Evolutionary conservation across 2,113 vertebrate species (phyloP), one percentile per base, ranked within the genome.

Genomic region (Pachycephala philippinensis): DNA sequence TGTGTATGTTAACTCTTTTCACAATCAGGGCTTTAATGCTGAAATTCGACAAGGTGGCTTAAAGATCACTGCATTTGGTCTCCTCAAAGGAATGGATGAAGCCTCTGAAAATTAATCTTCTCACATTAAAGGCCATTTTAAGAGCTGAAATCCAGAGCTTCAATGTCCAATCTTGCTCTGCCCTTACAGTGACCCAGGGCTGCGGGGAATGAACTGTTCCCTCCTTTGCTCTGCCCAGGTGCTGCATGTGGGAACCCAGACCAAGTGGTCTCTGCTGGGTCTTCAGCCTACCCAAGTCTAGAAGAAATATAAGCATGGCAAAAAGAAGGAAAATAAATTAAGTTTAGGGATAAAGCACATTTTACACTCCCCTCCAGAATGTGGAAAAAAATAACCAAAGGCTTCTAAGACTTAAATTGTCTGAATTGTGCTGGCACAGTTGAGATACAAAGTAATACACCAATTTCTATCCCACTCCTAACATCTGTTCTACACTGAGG

Each of bases 241-340:
- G 23, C 52, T 42, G 5, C 39, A 13, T 1, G 5, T 13, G 28
- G 21, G n/a, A 80, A 39, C 7, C 1, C 1, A 50, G 7, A 59
- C 17, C 37, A 40, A 49, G 37, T 0, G 7, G 20, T 28, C 30
- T 78, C 81, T 63, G 21, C 33, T 47, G 28, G 10, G 15, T 14
- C 33, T 26, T 61, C 65, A 30, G 8, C 28, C 50, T 28, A 31
- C 15, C 15, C 21, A 49, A 11, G 4, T 20, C 26, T 19, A 59
- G 26, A 69, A 15, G 11, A 81, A 89, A 45, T 8, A 15, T 0
- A 83, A 42, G 40, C 10, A 61, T 1, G 3, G 20, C 11, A 54
- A 72, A 64, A 86, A 66, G 7, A 57, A 66, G 13, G 14, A 82
- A 87, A 77, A 66, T 2, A 42, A 71, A 75, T 9, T 23, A 31